A percentile compares a stretch with the other conserved stretches of the same genome.
phyloP scores from a whole-genome alignment of 2,797 vertebrate genomes.

The Xenentodon cancila region DNA sequence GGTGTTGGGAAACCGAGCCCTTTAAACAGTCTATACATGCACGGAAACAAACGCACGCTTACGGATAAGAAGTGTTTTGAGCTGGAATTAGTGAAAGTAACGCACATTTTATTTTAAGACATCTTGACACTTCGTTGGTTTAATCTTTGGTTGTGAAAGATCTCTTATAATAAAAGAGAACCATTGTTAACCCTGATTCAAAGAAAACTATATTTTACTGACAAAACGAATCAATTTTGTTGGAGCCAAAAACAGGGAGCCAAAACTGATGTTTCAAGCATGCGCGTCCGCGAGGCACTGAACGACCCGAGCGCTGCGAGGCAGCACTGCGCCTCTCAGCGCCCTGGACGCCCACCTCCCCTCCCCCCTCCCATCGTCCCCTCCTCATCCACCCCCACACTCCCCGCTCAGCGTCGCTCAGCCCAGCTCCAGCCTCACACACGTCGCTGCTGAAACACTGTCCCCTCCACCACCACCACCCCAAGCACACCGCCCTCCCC shows the following conservation, averaged over 20 bases:
- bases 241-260: no score
- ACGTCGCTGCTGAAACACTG: constrained; percentile 58
- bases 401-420: constrained; percentile 46
- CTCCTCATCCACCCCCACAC: constrained; percentile 41
- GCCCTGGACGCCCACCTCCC: constrained; percentile 41
- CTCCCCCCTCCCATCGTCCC: constrained; percentile 36
- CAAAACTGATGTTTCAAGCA: constrained; percentile 51
- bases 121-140: no score
- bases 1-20: constrained; percentile 47
- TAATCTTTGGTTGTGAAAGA: no score
- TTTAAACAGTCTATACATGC: constrained; percentile 18
- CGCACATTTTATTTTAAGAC: no score
- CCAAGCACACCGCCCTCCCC: constrained; percentile 7
- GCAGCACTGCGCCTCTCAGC: constrained; percentile 91
- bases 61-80: no score
- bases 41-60: neutral
- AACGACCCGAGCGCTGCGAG: constrained; percentile 92
- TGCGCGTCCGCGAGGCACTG: constrained; percentile 74
- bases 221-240: neutral
- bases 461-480: constrained; percentile 7
- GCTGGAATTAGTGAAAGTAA: no score
- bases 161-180: no score
- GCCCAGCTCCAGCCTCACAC: constrained; percentile 61
- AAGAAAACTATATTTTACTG: no score
- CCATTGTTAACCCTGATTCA: no score